A percentile compares a stretch with the other conserved stretches of the same genome.
Evolutionary conservation across 2,888 invertebrate genomes (phyloP).

Genomic region (Aphidoletes aphidimyza): DNA sequence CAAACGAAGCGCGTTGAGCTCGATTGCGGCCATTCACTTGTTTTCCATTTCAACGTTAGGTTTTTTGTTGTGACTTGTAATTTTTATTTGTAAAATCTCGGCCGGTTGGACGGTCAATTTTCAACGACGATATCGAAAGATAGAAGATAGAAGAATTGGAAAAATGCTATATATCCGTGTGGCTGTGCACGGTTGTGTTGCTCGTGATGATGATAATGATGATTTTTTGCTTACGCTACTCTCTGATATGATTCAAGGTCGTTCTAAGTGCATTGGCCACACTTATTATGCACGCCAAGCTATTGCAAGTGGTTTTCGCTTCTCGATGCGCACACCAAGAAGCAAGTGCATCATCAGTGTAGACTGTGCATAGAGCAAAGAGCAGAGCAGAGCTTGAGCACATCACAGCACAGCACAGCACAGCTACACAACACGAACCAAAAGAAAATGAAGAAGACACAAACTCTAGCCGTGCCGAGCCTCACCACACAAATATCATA

Average conservation of each 20-base stretch:
- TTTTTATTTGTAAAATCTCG: background rate
- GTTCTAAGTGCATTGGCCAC: slow-evolving; percentile 54
- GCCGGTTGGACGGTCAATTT: background rate
- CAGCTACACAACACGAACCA: background rate
- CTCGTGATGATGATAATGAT: background rate
- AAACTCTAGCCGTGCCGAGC: background rate
- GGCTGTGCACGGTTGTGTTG: background rate
- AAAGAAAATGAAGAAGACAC: background rate
- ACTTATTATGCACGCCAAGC: slow-evolving; percentile 53
- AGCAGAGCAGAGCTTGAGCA: background rate
- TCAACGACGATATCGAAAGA: too few relatives aligned
- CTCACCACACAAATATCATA: slow-evolving; percentile 9
- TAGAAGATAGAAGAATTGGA: too few relatives aligned
- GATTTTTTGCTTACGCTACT: background rate
- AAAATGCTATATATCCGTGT: too few relatives aligned
- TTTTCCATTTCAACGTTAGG: background rate
- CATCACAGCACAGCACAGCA: too few relatives aligned
- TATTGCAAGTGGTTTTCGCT: slow-evolving; percentile 25
- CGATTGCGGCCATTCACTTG: background rate
- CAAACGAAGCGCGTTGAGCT: too few relatives aligned
- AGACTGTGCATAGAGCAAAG: background rate
- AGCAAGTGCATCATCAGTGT: slow-evolving; percentile 1
- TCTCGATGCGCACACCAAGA: background rate
- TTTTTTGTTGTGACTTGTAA: slow-evolving; percentile 29
- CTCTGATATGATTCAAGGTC: slow-evolving; percentile 53